Conservation (phyloP, 2,888 invertebrate species). For the Nephrotoma appendiculata region DNA sequence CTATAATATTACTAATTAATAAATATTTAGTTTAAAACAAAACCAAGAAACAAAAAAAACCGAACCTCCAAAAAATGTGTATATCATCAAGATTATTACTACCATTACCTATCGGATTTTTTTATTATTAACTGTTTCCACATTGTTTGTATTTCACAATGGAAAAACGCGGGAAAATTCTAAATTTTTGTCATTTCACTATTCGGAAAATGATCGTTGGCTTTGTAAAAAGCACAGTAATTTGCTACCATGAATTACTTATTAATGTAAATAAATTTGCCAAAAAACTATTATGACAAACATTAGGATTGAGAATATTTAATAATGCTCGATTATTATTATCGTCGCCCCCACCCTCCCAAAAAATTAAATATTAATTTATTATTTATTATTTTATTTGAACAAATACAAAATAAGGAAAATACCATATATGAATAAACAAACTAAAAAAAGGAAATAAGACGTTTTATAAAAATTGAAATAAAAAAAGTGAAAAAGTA, state of each 20-base stretch:
- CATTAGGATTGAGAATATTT: not conserved
- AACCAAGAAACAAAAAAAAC: not conserved
- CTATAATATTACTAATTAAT: not conserved
- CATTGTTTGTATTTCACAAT: too few relatives aligned
- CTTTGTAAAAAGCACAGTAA: not conserved
- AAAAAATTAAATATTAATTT: not conserved
- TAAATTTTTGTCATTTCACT: not conserved
- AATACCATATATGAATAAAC: not conserved
- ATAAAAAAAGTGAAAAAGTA: not conserved
- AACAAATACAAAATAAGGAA: not conserved
- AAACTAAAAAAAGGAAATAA: not conserved
- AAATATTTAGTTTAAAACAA: not conserved
- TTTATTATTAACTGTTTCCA: not conserved
- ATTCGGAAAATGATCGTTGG: not conserved
- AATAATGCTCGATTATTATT: not conserved
- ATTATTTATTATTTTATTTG: not conserved
- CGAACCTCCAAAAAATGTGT: not conserved
- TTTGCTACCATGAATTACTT: not conserved
- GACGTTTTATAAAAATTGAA: not conserved
- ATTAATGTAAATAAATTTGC: not conserved
- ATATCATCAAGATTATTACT: not conserved
- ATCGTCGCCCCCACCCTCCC: not conserved
- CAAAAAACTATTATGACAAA: not conserved
- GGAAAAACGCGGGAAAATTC: not conserved
- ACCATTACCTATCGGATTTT: not conserved